Base-by-base conservation (phyloP, 2,888 invertebrate genomes). In the Acleris sparsana region DNA sequence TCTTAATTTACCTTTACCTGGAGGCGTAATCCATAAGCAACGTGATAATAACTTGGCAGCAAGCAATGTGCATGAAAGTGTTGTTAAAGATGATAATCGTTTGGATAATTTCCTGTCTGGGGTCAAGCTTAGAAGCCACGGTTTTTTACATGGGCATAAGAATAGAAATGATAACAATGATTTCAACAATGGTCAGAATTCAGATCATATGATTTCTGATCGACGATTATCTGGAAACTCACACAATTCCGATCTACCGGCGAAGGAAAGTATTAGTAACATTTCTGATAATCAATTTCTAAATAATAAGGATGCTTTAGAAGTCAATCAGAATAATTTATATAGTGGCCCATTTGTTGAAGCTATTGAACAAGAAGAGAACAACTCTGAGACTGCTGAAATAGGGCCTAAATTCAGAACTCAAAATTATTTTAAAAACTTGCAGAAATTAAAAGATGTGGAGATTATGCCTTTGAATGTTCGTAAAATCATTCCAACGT, bases 361-460 rank as follows among this genome's bases (percentile, higher is more conserved):
- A 57, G 46, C 25, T 46, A 25, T 25, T 46, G 56, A 43, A 56
- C 18, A 11, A 17, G 22, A 44, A 13, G 55, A 20, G 3, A 44
- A 3, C 7, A 22, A 6, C 39, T 2, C 9, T 3, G 20, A 25
- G 33, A 57, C 11, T 9, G 44, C 22, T 18, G 22, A n/a, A 1
- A 57, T 20, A 46, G 46, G 44, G 44, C 25, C 46, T 65, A 33
- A 67, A 51, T 48, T 73, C 67, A 49, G 56, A 65, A 48, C 62
- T 49, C 61, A 55, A 57, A 62, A 39, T 65, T 70, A 44, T 70
- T 70, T n/a, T 62, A 62, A 60, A 60, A 80, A 81, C 62, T 71
- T 85, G 48, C 67, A 83, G 3, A 86, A 87, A 53, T 72, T 87
- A 53, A 83, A 75, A 72, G 86, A 87, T 44, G 83, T 85, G 7